Evolutionary conservation across 2,888 invertebrate genomes (phyloP), one percentile per base, ranked within the genome.

Genomic region (Cryptocephalus primarius): DNA sequence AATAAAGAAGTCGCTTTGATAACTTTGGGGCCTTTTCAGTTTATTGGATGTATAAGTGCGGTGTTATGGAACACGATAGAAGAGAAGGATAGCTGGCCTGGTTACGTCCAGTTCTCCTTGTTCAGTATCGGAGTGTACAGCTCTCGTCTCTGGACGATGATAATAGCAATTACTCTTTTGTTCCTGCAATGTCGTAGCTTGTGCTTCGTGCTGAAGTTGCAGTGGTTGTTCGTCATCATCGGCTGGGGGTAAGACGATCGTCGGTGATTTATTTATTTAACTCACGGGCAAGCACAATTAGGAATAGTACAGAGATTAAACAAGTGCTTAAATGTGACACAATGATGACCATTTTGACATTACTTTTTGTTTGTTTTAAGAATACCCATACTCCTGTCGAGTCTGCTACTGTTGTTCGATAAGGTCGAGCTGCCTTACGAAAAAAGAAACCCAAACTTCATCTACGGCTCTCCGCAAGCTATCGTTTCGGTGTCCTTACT

Each of bases 151-250:
- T 92, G 90, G 88, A 89, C 91, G 0, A 84, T 85, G 8, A 81
- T 88, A 60, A 73, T 93, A 47, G 87, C 93, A 1, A 76, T 89
- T 33, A 82, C 84, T 8, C 67, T 95, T 33, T 76, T 93, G 32
- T 83, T 93, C 66, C 71, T 93, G 45, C 81, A 90, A 69, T 86
- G 85, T 50, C 80, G 88, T 47, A 90, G 91, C 51, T 75, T 90
- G 3, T 86, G 89, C 60, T 89, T 85, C 67, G 84, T 91, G 47
- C 71, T 88, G 32, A 82, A 83, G 43, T 64, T 90, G 1, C 83
- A 85, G 71, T 86, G 86, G 0, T 73, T 78, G 59, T 79, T 85
- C 66, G 73, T 79, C 46, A 62, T 74, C 1, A 56, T 75, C 40
- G 78, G 77, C 51, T 79, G 77, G 77, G 77, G 76, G 78, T 80